A percentile compares a stretch with the other conserved stretches of the same genome.
These are phyloP conservation scores for Apodemus speciosus DNA, from an alignment of 2,113 vertebrate genomes.

Conservation along the genomic window DNA sequence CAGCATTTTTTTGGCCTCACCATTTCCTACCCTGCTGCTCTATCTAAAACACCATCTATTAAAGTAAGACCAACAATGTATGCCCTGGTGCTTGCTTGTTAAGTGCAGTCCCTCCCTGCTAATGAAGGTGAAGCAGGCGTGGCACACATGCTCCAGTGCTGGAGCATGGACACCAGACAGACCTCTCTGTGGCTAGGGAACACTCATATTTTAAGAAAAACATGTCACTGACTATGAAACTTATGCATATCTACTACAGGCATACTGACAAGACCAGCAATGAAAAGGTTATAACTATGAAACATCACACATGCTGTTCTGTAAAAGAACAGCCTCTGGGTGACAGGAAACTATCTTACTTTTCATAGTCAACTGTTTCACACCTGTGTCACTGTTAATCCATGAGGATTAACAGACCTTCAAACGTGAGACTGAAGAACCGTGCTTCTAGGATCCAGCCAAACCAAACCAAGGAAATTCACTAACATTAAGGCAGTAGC, in stretches of 20 bases:
- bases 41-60: neutral
- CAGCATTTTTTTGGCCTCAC: neutral
- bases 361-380: conserved; percentile 59
- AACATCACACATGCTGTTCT: conserved; percentile 16
- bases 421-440: conserved; percentile 46
- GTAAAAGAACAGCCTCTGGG: conserved; percentile 48
- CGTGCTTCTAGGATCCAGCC: neutral
- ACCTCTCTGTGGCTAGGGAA: conserved; percentile 51
- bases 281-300: conserved; percentile 42
- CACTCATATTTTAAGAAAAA: conserved; percentile 50
- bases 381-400: conserved; percentile 1
- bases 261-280: conserved; percentile 63
- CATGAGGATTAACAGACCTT: conserved; percentile 40
- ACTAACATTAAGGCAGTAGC: conserved; percentile 23
- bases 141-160: neutral
- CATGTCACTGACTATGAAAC: conserved; percentile 42
- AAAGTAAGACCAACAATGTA: conserved; percentile 2
- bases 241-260: too few relatives aligned
- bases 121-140: neutral
- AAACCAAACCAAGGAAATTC: neutral
- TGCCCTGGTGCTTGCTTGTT: neutral
- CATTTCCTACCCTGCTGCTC: neutral
- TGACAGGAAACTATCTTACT: conserved; percentile 61
- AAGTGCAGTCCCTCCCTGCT: neutral
- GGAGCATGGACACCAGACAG: conserved; percentile 45